Evolutionary conservation across 2,888 invertebrate genomes (phyloP), one percentile per base, ranked within the genome.

Genomic region (Myopa tessellatipennis): DNA sequence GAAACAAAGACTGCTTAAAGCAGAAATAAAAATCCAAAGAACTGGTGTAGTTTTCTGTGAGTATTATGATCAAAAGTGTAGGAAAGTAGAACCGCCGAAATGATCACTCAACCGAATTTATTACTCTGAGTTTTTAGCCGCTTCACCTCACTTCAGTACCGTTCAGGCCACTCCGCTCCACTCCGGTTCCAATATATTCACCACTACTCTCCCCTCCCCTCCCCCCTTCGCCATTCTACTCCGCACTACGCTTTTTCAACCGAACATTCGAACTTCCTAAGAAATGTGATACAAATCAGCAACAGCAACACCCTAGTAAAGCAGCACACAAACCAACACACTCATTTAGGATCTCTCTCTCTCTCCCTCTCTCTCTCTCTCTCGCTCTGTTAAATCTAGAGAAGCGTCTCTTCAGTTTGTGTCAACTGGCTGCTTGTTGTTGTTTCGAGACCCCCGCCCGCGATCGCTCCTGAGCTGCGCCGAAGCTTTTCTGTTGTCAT

Each of bases 401-500:
- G 14, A 50, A 14, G 50, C 50, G 8, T 2, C 50, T 14, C 55
- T 4, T 2, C 3, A 12, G 5, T 55, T 55, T 55, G 55, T n/a
- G 14, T 55, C n/a, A 55, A 55, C 5, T 55, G 55, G n/a, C 55
- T 55, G 55, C 55, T 55, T 10, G 45, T 12, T 10, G 10, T n/a
- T 16, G n/a, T 55, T 12, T n/a, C 1, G 55, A 0, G 4, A 0
- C 55, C 16, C 55, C 5, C 14, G 14, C 16, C 14, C 55, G 3
- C 55, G 55, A 16, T 16, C 16, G 55, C 55, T n/a, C n/a, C 50
- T 14, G 50, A 50, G 61, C 26, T 60, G 75, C 75, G 60, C 68
- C 52, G 18, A 80, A 77, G 84, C 87, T 86, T 87, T 88, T 88
- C 87, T 87, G 87, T 86, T 88, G 88, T 88, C 87, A 88, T 87